phyloP scores from a whole-genome alignment of 1,140 invertebrate species.

The Papilio xuthus region DNA sequence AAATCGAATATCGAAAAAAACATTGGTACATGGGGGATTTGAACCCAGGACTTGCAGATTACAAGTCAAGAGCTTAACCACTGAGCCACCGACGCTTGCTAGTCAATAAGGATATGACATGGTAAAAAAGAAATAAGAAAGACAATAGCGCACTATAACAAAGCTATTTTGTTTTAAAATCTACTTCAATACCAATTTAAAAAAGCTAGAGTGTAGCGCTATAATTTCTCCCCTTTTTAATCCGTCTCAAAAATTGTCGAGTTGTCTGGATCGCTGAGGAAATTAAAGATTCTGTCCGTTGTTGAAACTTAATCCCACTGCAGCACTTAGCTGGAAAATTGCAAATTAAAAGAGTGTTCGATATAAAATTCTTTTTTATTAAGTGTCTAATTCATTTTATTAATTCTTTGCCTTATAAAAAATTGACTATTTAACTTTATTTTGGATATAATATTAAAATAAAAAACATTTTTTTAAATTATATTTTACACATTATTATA shows the following conservation, averaged over 20 bases:
- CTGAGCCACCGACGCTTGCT: too few species aligned
- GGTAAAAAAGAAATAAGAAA: neutral
- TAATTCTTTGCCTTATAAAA: neutral
- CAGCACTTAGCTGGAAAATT: constrained; percentile 73
- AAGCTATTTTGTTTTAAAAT: neutral
- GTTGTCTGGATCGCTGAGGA: constrained; percentile 63
- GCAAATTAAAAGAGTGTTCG: constrained; percentile 65
- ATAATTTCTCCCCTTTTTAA: constrained; percentile 52
- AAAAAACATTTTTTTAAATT: too few species aligned
- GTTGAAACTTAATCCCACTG: constrained; percentile 69
- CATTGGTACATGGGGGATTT: too few species aligned
- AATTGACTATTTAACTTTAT: too few species aligned
- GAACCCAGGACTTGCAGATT: too few species aligned
- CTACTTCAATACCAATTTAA: neutral
- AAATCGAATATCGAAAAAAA: too few species aligned
- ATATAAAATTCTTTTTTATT: neutral
- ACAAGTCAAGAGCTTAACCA: too few species aligned
- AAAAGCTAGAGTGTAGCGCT: constrained; percentile 35
- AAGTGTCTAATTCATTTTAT: neutral
- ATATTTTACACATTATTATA: too few species aligned
- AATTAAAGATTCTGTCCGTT: constrained; percentile 76
- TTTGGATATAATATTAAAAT: too few species aligned
- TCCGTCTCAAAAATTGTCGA: constrained; percentile 61
- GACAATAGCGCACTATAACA: neutral
- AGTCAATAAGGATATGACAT: too few species aligned